These are phyloP conservation scores for Chamaedrilus cognettii DNA, from an alignment of 2,888 invertebrate species.

Conservation along the genomic window DNA sequence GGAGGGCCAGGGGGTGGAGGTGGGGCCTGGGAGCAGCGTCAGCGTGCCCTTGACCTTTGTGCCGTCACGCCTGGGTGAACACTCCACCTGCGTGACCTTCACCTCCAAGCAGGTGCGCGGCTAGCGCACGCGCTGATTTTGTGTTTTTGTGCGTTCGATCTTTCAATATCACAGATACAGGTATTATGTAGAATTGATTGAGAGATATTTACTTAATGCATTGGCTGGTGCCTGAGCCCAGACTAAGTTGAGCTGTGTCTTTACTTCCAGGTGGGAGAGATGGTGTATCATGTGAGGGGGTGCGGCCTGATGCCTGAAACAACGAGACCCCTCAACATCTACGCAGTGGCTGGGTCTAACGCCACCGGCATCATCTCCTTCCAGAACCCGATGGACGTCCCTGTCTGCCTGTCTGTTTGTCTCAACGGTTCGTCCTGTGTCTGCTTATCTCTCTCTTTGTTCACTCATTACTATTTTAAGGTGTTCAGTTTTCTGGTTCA, in stretches of 20 bases:
- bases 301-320: slow-evolving; percentile 53
- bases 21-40: slow-evolving; percentile 44
- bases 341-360: slow-evolving; percentile 51
- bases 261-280: slow-evolving; percentile 52
- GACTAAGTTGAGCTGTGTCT: background rate
- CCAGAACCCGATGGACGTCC: slow-evolving; percentile 55
- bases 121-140: no score
- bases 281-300: slow-evolving; percentile 54
- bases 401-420: slow-evolving; percentile 49
- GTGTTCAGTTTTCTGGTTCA: no score
- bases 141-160: no score
- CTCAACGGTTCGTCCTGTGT: slow-evolving; percentile 38
- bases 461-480: no score
- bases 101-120: no score
- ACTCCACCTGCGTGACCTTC: no score
- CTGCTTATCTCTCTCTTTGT: no score
- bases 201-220: background rate
- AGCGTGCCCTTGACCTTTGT: slow-evolving; percentile 55
- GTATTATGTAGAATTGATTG: background rate
- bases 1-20: slow-evolving; percentile 41
- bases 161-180: no score
- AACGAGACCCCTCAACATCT: slow-evolving; percentile 53
- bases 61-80: slow-evolving; percentile 58
- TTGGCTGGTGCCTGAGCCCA: background rate
- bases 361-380: slow-evolving; percentile 58